Evolutionary conservation across 2,888 invertebrate genomes (phyloP).

Genomic region (Mamestra brassicae): DNA sequence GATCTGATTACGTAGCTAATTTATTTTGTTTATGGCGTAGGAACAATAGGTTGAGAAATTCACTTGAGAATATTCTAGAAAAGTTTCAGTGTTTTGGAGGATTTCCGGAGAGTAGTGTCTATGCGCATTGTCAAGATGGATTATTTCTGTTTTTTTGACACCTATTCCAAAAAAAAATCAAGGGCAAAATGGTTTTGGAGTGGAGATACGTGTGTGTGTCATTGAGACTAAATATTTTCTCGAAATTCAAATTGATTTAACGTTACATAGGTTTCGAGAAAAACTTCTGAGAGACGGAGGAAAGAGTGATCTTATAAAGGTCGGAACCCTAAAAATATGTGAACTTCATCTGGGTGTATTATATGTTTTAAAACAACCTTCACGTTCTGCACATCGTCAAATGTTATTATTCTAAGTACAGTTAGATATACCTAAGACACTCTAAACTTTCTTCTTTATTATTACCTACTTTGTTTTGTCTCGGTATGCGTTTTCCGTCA

Average conservation of each 20-base stretch:
- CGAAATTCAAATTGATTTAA: background rate
- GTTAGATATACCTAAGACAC: background rate
- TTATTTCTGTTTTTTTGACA: no score
- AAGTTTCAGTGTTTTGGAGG: background rate
- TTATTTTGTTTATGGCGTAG: conserved; percentile 1
- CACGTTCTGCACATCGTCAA: background rate
- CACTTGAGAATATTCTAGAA: background rate
- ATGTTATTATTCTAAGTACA: background rate
- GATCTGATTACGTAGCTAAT: conserved; percentile 14
- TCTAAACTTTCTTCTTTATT: conserved; percentile 10
- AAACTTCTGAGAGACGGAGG: background rate
- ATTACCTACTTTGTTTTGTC: conserved; percentile 10
- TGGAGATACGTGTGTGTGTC: background rate
- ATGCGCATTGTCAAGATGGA: background rate
- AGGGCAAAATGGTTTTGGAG: no score
- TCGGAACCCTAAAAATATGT: background rate
- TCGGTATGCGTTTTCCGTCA: conserved; percentile 43
- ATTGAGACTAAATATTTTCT: background rate
- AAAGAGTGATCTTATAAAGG: background rate
- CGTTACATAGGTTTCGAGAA: background rate
- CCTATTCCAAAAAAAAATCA: background rate
- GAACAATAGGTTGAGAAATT: background rate
- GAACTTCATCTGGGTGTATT: background rate
- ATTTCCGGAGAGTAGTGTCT: background rate
- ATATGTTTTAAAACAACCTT: background rate